phyloP scores from a whole-genome alignment of 1,140 invertebrate species.

The Anastrepha obliqua region DNA sequence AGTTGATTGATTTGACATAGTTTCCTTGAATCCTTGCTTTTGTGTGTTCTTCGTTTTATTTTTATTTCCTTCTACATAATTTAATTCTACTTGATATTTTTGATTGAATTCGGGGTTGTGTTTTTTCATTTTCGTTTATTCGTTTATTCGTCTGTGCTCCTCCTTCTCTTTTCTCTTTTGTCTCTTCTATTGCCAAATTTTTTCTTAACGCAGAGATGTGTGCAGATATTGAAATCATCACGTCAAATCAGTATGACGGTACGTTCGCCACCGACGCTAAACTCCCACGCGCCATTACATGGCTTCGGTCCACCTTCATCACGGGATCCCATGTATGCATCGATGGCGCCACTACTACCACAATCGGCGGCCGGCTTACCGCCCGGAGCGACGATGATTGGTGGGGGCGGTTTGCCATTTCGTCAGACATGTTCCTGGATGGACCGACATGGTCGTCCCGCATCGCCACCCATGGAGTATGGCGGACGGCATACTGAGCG shows the following conservation, averaged over 20 bases:
- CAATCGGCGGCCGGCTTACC: slow-evolving; percentile 68
- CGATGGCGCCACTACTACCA: slow-evolving; percentile 72
- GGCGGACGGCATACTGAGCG: slow-evolving; percentile 71
- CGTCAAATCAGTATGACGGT: slow-evolving; percentile 91
- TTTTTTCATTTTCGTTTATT: slow-evolving; percentile 58
- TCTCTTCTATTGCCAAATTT: slow-evolving; percentile 75
- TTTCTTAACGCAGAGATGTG: slow-evolving; percentile 75
- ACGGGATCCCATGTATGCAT: slow-evolving; percentile 73
- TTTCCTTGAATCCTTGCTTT: slow-evolving; percentile 53
- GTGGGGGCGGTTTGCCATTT: slow-evolving; percentile 76
- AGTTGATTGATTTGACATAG: slow-evolving; percentile 53
- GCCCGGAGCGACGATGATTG: slow-evolving; percentile 72
- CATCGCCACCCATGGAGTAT: slow-evolving; percentile 85
- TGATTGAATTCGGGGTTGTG: slow-evolving; percentile 41
- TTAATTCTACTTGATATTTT: slow-evolving; percentile 4
- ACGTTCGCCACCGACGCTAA: slow-evolving; percentile 79
- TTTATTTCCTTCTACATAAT: background rate
- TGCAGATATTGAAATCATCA: slow-evolving; percentile 91
- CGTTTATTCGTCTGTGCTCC: slow-evolving; percentile 61
- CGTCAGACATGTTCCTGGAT: slow-evolving; percentile 94
- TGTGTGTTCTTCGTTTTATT: background rate
- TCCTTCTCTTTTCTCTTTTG: slow-evolving; percentile 70
- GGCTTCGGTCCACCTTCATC: slow-evolving; percentile 74
- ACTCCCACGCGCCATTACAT: slow-evolving; percentile 73
- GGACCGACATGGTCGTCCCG: slow-evolving; percentile 89